A percentile compares a stretch with the other conserved stretches of the same genome.
These are phyloP conservation scores for Heliconius sara DNA, from an alignment of 2,888 invertebrate species.

Conservation along the genomic window DNA sequence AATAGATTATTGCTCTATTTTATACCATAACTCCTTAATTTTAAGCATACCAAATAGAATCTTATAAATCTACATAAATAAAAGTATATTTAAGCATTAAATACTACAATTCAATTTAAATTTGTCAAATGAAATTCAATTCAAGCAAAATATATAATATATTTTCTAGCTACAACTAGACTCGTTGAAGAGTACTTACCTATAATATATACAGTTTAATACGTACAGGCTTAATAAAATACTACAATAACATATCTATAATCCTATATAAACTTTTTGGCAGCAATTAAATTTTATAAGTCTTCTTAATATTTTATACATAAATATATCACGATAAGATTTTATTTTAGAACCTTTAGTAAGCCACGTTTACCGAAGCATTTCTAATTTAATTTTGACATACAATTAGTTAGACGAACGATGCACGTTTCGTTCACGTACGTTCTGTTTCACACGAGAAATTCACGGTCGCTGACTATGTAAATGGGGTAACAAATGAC, in stretches of 20 bases:
- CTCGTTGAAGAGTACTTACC: too few species aligned
- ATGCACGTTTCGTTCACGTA: conserved; percentile 58
- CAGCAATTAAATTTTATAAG: background rate
- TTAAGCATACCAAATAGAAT: too few species aligned
- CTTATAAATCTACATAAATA: too few species aligned
- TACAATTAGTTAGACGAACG: conserved; percentile 62
- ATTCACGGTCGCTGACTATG: conserved; percentile 81
- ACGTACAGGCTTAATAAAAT: background rate
- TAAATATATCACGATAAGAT: conserved; percentile 2
- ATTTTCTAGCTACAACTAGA: too few species aligned
- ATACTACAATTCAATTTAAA: too few species aligned
- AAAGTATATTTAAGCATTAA: too few species aligned
- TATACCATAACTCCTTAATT: too few species aligned
- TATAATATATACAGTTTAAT: too few species aligned
- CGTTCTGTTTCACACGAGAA: conserved; percentile 78
- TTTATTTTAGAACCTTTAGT: conserved; percentile 24
- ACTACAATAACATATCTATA: background rate
- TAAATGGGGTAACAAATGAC: conserved; percentile 73
- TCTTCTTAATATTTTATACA: background rate
- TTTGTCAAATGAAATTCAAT: too few species aligned
- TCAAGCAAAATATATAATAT: too few species aligned
- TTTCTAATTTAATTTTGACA: conserved; percentile 76
- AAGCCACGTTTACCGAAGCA: conserved; percentile 50
- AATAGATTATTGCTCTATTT: too few species aligned
- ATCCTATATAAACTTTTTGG: background rate